Percentiles rank a stretch among this genome's conserved stretches.
Conservation (phyloP, 2,888 invertebrate species). For the Neuroscelio doddi region DNA sequence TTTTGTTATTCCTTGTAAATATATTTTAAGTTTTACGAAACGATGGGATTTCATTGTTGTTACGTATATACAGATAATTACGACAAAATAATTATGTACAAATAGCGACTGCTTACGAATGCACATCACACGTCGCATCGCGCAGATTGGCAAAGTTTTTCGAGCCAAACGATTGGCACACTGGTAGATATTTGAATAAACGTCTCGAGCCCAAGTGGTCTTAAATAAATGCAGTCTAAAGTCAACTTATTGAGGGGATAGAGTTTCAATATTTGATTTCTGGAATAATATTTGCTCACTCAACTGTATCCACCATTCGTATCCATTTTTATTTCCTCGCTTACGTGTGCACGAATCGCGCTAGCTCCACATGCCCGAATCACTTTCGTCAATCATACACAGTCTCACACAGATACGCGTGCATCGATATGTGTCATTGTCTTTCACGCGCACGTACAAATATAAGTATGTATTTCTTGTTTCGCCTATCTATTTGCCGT, state of each 20-base stretch:
- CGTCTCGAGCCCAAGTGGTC: not conserved
- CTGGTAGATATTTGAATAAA: conserved; percentile 5
- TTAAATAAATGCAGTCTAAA: not conserved
- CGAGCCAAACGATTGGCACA: too few relatives aligned
- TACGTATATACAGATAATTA: too few relatives aligned
- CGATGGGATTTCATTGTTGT: too few relatives aligned
- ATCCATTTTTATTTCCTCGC: not conserved
- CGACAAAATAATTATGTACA: too few relatives aligned
- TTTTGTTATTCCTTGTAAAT: too few relatives aligned
- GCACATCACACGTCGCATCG: too few relatives aligned
- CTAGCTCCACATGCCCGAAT: not conserved
- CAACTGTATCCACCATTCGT: not conserved
- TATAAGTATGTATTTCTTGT: not conserved
- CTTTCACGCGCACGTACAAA: not conserved
- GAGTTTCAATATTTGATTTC: conserved; percentile 2
- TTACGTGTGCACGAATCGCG: too few relatives aligned
- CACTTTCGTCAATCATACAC: not conserved
- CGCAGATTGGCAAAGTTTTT: too few relatives aligned
- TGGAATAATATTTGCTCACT: conserved; percentile 5
- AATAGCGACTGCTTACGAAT: too few relatives aligned
- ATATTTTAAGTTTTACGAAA: too few relatives aligned
- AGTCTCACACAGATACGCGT: too few relatives aligned
- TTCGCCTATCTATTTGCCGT: not conserved
- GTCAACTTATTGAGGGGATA: conserved; percentile 1
- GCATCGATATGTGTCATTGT: not conserved